Conservation (phyloP, 2,113 vertebrate species). For the Phoxinus phoxinus region DNA sequence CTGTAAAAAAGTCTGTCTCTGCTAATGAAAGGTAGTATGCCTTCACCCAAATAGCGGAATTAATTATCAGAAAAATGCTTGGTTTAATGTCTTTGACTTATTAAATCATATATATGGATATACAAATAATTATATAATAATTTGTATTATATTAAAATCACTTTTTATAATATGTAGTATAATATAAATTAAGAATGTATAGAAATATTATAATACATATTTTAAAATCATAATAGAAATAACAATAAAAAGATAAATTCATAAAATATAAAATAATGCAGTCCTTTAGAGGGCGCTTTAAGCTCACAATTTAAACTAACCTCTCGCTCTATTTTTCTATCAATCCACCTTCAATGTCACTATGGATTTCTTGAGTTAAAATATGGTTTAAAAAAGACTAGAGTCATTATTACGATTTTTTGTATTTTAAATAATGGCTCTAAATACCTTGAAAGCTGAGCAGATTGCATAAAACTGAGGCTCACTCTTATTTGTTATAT, state of each 20-base stretch:
- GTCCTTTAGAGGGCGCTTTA: conserved; percentile 40
- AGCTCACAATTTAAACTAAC: neutral
- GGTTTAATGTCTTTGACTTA: neutral
- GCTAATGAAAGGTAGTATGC: neutral
- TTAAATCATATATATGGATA: neutral
- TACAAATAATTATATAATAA: neutral
- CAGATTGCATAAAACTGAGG: neutral
- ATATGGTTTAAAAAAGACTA: neutral
- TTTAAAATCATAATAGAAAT: neutral
- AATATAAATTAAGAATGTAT: neutral
- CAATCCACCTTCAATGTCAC: neutral
- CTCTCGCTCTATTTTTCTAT: neutral
- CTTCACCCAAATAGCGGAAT: too few relatives aligned
- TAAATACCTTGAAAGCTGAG: neutral
- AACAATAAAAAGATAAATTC: neutral
- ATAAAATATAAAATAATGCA: neutral
- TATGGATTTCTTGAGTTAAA: neutral
- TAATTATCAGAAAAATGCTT: neutral
- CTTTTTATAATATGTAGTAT: neutral
- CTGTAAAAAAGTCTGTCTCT: neutral
- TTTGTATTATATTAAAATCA: neutral
- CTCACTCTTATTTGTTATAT: conserved; percentile 35
- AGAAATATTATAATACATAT: neutral
- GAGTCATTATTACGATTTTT: neutral
- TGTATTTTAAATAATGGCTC: neutral